phyloP scores from a whole-genome alignment of 2,888 invertebrate species.

The Chrysotoxum bicinctum region DNA sequence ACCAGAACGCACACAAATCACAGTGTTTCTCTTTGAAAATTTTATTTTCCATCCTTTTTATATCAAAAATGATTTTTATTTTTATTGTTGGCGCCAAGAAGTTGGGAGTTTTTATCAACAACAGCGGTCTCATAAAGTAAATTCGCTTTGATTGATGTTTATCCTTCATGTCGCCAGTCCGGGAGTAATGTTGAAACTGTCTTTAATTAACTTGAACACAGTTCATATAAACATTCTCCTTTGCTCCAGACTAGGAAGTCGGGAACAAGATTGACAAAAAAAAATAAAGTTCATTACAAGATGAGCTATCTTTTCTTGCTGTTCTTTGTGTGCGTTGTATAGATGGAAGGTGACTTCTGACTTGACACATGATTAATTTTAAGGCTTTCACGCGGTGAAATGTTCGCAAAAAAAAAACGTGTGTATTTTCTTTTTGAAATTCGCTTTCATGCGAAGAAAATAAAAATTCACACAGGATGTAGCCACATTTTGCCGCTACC shows the following conservation, averaged over 20 bases:
- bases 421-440: constrained; percentile 14
- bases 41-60: constrained; percentile 14
- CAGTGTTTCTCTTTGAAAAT: background rate
- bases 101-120: constrained; percentile 65
- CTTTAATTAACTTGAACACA: constrained; percentile 54
- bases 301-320: background rate
- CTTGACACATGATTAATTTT: constrained; percentile 63
- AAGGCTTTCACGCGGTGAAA: constrained; percentile 36
- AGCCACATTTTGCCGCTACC: background rate
- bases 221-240: constrained; percentile 53
- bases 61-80: constrained; percentile 43
- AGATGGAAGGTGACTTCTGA: constrained; percentile 35
- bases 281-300: background rate
- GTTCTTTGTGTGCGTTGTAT: background rate
- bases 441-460: constrained; percentile 6
- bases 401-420: constrained; percentile 4
- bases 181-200: constrained; percentile 40
- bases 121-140: constrained; percentile 63
- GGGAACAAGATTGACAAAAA: background rate
- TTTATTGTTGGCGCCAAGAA: constrained; percentile 69
- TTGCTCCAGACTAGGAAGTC: constrained; percentile 55
- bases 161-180: constrained; percentile 71
- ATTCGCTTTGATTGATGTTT: constrained; percentile 72
- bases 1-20: background rate
- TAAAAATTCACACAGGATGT: constrained; percentile 57